Conservation (phyloP, 2,888 invertebrate species). For the Agrotis puta region DNA sequence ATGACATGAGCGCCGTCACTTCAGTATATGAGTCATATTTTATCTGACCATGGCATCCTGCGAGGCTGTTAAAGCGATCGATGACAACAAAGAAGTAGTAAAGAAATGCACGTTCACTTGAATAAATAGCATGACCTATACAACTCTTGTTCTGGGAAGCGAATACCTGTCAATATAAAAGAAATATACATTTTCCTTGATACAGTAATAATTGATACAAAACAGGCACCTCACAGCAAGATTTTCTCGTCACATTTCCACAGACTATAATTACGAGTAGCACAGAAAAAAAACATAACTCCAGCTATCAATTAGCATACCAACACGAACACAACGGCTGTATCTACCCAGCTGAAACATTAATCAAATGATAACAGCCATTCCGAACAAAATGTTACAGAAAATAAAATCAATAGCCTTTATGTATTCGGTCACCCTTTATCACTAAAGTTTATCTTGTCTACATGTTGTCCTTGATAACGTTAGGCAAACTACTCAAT, state of each 20-base stretch:
- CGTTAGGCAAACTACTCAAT: conserved; percentile 80
- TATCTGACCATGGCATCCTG: too few relatives aligned
- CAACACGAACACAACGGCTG: conserved; percentile 49
- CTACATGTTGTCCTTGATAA: conserved; percentile 81
- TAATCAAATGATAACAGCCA: conserved; percentile 64
- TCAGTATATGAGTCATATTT: too few relatives aligned
- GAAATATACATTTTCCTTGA: not conserved
- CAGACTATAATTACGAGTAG: conserved; percentile 18
- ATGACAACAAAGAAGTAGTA: not conserved
- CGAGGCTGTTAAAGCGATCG: too few relatives aligned
- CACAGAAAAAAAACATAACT: conserved; percentile 14
- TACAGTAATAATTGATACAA: conserved; percentile 15
- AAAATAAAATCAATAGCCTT: conserved; percentile 84
- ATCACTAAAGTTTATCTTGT: conserved; percentile 84
- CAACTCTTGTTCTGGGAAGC: not conserved
- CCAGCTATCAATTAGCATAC: conserved; percentile 55
- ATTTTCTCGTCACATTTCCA: conserved; percentile 11
- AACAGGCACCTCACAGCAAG: not conserved
- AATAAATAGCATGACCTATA: not conserved
- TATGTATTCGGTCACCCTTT: conserved; percentile 78
- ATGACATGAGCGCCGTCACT: too few relatives aligned
- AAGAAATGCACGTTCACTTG: not conserved
- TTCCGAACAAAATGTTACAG: conserved; percentile 57
- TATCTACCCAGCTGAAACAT: conserved; percentile 59
- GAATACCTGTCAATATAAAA: not conserved